A percentile compares a stretch with the other conserved stretches of the same genome.
These are phyloP conservation scores for Thomomys bottae DNA, from an alignment of 2,113 vertebrate genomes.

Conservation along the genomic window DNA sequence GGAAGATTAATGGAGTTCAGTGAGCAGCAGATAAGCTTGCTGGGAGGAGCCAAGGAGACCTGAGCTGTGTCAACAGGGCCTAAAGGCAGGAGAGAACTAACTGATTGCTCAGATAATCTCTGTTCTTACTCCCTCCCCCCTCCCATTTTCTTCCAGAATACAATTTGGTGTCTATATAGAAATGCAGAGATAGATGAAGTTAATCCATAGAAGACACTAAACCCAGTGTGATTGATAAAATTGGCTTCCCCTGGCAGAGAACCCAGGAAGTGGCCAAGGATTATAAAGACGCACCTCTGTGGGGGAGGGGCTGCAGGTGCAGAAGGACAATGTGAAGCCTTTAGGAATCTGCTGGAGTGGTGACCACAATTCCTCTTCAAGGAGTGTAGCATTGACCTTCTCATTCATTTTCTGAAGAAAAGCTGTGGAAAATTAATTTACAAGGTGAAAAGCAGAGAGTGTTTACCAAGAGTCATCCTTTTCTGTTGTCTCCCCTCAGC, in stretches of 20 bases:
- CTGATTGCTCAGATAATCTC: constrained; percentile 53
- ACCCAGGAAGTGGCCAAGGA: neutral
- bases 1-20: constrained; percentile 76
- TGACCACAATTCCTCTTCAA: constrained; percentile 35
- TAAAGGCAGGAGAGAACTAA: constrained; percentile 45
- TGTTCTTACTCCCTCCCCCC: neutral
- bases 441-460: neutral
- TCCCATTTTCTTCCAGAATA: constrained; percentile 43
- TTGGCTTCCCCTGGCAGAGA: neutral
- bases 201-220: constrained; percentile 13
- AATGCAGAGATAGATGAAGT: constrained; percentile 30
- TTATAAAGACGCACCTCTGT: neutral
- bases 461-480: neutral
- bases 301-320: neutral
- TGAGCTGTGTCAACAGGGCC: constrained; percentile 67
- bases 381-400: neutral
- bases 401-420: constrained; percentile 49
- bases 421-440: constrained; percentile 18
- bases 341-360: neutral
- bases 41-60: constrained; percentile 40
- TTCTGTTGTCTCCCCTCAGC: neutral
- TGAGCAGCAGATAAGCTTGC: constrained; percentile 70
- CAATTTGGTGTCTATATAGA: constrained; percentile 45
- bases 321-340: constrained; percentile 12
- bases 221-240: constrained; percentile 28